These are phyloP conservation scores for Cotesia typhae DNA, from an alignment of 1,140 invertebrate species.

Conservation along the genomic window DNA sequence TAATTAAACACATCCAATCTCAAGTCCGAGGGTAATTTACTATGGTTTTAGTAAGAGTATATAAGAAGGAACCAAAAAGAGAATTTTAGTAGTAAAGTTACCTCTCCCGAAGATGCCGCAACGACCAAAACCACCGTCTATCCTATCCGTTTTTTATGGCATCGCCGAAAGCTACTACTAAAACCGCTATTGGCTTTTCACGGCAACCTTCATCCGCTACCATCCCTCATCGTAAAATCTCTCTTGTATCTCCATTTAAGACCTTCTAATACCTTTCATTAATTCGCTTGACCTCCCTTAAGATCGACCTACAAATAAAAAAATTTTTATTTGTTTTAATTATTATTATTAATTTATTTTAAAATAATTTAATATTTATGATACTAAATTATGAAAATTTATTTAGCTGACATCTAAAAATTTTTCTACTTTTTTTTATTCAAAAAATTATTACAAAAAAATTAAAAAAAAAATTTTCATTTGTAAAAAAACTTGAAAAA, in stretches of 20 bases:
- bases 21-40: constrained; percentile 35
- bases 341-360: too few species aligned
- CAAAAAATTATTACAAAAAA: too few species aligned
- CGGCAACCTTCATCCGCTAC: constrained; percentile 41
- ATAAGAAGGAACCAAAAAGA: neutral
- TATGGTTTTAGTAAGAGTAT: constrained; percentile 5
- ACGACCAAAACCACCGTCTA: constrained; percentile 23
- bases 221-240: neutral
- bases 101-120: constrained; percentile 33
- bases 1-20: constrained; percentile 59
- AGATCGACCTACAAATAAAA: neutral
- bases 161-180: constrained; percentile 38
- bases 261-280: constrained; percentile 27
- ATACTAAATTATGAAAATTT: too few species aligned
- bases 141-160: constrained; percentile 32
- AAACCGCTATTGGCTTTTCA: constrained; percentile 56
- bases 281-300: constrained; percentile 16
- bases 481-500: too few species aligned
- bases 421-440: too few species aligned
- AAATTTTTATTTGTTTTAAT: too few species aligned
- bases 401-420: too few species aligned
- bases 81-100: constrained; percentile 31
- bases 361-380: too few species aligned
- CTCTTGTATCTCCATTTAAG: constrained; percentile 46
- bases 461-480: too few species aligned